Percentiles rank a stretch among this genome's conserved stretches.
Evolutionary conservation across 2,888 invertebrate genomes (phyloP).

Genomic region (Heterodera filipjevi): DNA sequence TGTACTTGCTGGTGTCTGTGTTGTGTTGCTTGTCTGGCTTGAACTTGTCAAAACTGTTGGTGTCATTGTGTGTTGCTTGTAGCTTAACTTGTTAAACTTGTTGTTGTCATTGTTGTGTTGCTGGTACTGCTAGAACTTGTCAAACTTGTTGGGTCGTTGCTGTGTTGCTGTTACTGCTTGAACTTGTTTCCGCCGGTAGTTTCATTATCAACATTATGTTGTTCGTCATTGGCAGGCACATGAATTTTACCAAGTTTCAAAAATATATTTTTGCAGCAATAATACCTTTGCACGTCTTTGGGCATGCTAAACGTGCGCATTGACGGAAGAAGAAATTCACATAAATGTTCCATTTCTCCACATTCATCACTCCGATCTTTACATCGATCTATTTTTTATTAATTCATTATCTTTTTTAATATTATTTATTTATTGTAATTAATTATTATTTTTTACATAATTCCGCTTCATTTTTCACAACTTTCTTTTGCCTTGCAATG

Average conservation of each 20-base stretch:
- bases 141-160: neutral
- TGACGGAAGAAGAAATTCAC: constrained; percentile 7
- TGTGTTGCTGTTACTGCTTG: neutral
- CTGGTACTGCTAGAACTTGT: neutral
- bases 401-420: no score
- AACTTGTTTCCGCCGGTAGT: neutral
- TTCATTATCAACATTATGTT: no score
- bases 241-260: no score
- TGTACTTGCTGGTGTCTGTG: no score
- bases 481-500: neutral
- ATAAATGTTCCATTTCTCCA: neutral
- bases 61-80: no score
- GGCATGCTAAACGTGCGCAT: neutral
- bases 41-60: no score
- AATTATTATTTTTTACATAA: neutral
- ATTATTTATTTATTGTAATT: no score
- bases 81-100: neutral
- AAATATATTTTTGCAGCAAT: no score
- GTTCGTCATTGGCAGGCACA: no score
- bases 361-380: neutral
- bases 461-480: neutral
- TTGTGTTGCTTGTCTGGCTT: neutral
- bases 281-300: constrained; percentile 12
- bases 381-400: neutral
- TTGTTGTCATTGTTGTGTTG: neutral